Conservation (phyloP, 2,888 invertebrate species). For the Cheilosia scutellata region DNA sequence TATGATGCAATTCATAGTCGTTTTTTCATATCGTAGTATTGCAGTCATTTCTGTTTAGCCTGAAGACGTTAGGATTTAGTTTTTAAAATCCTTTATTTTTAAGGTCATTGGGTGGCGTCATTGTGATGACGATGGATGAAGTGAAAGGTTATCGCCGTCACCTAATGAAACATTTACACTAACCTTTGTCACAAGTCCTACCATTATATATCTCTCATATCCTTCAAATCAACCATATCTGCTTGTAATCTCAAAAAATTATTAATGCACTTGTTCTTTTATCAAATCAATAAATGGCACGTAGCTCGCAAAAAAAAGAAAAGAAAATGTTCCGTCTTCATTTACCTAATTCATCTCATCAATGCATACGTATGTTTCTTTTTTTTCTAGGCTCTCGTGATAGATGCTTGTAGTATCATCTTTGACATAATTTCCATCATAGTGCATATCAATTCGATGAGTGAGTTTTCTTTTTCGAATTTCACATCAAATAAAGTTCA, state of each 20-base stretch:
- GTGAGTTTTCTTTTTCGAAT: slow-evolving; percentile 79
- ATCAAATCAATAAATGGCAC: slow-evolving; percentile 12
- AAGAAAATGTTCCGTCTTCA: slow-evolving; percentile 4
- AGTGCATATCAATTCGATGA: slow-evolving; percentile 81
- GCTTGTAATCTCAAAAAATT: neutral
- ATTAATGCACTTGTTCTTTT: neutral
- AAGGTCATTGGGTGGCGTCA: too few relatives aligned
- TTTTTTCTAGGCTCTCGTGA: slow-evolving; percentile 83
- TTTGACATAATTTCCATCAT: slow-evolving; percentile 83
- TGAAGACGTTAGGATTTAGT: too few relatives aligned
- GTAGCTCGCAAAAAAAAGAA: neutral
- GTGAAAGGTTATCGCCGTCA: too few relatives aligned
- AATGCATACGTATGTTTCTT: slow-evolving; percentile 53
- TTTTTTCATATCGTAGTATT: too few relatives aligned
- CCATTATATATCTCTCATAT: too few relatives aligned
- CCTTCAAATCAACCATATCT: neutral
- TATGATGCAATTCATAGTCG: too few relatives aligned
- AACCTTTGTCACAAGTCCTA: too few relatives aligned
- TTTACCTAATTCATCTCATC: slow-evolving; percentile 58
- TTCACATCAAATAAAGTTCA: neutral
- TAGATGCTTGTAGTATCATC: slow-evolving; percentile 83
- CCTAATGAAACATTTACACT: too few relatives aligned
- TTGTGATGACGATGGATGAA: too few relatives aligned
- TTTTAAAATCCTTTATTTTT: too few relatives aligned
- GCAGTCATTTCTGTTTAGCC: too few relatives aligned